Evolutionary conservation across 92 coral and sea anemone genomes (phyloP).

Genomic region (Heteractis magnifica): DNA sequence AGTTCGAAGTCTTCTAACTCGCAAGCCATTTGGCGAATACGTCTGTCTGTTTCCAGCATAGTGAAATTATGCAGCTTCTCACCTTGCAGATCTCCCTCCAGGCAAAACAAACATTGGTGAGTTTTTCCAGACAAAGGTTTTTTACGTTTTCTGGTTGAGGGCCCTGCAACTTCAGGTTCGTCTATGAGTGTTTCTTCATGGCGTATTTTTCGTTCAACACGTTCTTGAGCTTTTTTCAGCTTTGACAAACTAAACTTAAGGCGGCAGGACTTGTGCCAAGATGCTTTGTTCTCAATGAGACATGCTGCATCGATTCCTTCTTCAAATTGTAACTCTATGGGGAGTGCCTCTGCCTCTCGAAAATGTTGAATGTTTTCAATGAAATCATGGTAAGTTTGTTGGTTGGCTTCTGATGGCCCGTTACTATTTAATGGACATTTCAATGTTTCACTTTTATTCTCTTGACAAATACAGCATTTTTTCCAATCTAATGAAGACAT

Average conservation of each 20-base stretch:
- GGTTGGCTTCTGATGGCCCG: constrained; percentile 30
- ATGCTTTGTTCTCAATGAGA: too few species aligned
- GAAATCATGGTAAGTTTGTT: neutral
- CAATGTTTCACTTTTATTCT: constrained; percentile 22
- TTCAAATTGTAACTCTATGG: too few species aligned
- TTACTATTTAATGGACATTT: constrained; percentile 52
- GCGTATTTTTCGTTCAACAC: neutral
- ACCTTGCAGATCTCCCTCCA: too few species aligned
- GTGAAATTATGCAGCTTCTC: too few species aligned
- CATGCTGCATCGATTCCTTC: too few species aligned
- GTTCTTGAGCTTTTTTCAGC: neutral
- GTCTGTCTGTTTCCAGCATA: neutral
- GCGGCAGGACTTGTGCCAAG: neutral
- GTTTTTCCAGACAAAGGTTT: too few species aligned
- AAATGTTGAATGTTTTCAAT: neutral
- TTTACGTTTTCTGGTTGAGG: too few species aligned
- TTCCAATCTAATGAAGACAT: constrained; percentile 17
- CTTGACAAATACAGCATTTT: constrained; percentile 35
- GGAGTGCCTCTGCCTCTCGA: too few species aligned
- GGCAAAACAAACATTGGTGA: neutral
- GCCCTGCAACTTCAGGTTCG: too few species aligned
- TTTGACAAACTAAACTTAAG: too few species aligned
- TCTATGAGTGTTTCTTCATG: too few species aligned
- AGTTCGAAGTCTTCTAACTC: neutral
- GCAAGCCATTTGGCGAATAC: neutral